phyloP scores from a whole-genome alignment of 2,797 vertebrate genomes.

The Coracias cyanogaster region DNA sequence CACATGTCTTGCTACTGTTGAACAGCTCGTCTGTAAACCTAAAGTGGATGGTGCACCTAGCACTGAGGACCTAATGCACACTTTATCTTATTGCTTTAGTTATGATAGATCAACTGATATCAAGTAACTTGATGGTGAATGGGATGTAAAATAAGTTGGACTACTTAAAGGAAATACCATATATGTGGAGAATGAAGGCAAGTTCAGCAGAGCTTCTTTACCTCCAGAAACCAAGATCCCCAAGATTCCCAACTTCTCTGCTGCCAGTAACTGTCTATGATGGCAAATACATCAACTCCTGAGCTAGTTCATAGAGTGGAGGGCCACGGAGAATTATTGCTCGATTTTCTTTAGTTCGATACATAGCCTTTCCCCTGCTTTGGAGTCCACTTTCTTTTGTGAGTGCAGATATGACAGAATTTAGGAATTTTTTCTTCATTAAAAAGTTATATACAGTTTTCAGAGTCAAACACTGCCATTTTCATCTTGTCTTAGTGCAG shows the following conservation, averaged over 20 bases:
- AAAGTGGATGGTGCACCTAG: neutral
- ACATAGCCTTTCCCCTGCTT: neutral
- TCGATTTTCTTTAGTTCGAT: neutral
- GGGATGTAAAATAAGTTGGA: neutral
- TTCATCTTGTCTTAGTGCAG: neutral
- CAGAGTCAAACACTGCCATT: neutral
- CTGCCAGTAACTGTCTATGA: neutral
- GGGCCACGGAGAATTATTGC: fast-evolving
- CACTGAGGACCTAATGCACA: neutral
- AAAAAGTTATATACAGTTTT: neutral
- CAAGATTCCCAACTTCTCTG: neutral
- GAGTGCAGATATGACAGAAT: neutral
- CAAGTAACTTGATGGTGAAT: neutral
- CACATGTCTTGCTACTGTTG: fast-evolving
- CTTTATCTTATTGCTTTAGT: neutral
- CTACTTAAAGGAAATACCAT: neutral
- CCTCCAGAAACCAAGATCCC: neutral
- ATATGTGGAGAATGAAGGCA: neutral
- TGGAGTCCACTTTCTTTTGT: neutral
- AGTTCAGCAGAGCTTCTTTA: neutral
- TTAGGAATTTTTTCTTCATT: neutral
- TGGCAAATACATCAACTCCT: neutral
- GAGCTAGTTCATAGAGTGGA: neutral
- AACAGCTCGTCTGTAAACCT: neutral
- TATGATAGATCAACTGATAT: fast-evolving